Base-by-base conservation (phyloP, 2,888 invertebrate genomes). In the Pemphredon lugubris region DNA sequence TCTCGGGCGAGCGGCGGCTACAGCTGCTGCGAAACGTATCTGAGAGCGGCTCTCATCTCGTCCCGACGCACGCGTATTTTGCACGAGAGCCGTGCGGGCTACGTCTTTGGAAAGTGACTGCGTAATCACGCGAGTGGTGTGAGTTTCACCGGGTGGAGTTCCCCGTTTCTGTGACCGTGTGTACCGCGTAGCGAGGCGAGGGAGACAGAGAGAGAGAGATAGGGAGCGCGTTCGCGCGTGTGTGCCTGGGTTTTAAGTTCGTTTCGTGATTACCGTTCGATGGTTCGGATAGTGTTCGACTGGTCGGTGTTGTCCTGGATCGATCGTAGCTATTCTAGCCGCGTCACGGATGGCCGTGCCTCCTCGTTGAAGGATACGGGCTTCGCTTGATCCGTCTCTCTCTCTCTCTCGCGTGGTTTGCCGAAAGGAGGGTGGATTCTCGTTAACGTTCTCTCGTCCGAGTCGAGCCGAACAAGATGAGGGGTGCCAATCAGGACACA, bases 401-500 rank as follows among this genome's bases (percentile, higher is more conserved):
- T 26, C 26, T 26, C 7, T 26, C 26, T 26, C 7, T 26, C 26
- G 7, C 26, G 26, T 7, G 7, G 7, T 3, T 26, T 26, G 34
- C 3, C n/a, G 5, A 21, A 21, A n/a, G 23, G 18, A 44, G 23
- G 1, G 34, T n/a, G 23, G 16, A 23, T 18, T 45, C 44, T 14
- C 5, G 16, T 18, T n/a, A 18, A 82, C n/a, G n/a, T n/a, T n/a
- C n/a, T n/a, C n/a, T n/a, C n/a, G n/a, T n/a, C n/a, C n/a, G n/a
- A n/a, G n/a, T n/a, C n/a, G n/a, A n/a, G n/a, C n/a, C n/a, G n/a
- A n/a, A n/a, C n/a, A n/a, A n/a, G n/a, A 90, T 90, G 89, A 86
- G 89, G 75, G 88, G 89, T 58, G 86, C 88, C 14, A 87, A 86
- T 82, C 93, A 93, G 90, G 73, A 92, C 61, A 95, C 95, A 89